Evolutionary conservation across 2,797 vertebrate genomes (phyloP), one percentile per base, ranked within the genome.

Genomic region (Sebastolobus alascanus): DNA sequence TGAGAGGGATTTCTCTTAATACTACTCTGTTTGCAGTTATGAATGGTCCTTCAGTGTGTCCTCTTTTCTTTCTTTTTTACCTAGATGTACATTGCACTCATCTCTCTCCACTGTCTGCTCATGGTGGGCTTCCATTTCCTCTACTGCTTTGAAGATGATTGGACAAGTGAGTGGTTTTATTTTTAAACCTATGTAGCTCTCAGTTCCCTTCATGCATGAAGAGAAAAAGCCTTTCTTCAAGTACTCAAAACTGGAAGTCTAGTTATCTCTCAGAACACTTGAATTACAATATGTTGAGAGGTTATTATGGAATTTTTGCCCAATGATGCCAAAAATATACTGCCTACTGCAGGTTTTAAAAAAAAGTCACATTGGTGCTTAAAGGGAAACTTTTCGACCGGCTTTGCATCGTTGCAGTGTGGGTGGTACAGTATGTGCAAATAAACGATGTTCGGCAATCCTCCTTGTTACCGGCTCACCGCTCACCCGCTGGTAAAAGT

Each of bases 81-180:
- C 80, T 94, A 99, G 98, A 99, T 99, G 98, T 99, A 99, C 95
- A 99, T 99, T 94, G 97, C 97, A 85, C 96, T 99, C 93, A 96
- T 98, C 90, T 99, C 98, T 85, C 93, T 99, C 89, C 98, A 99
- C 87, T 71, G 96, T 89, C 94, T 99, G 91, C 90, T 96, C 90
- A 98, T 99, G 98, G 98, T 99, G 93, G 97, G 97, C 91, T 97
- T 99, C 94, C 98, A 99, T 93, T 99, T 99, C 93, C 96, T 99
- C 80, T 97, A 97, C 93, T 99, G 98, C 94, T 99, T 99, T 94
- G 98, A 99, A 96, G 98, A 99, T 92, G 97, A 99, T 84, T 99
- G 98, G 98, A 97, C 97, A 90, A 99, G 98, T 99, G 92, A 99
- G 98, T 98, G 71, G 92, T 84, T 95, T 27, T 54, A 40, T 94